Evolutionary conservation across 1,140 invertebrate genomes (phyloP).

Genomic region (Apis cerana): DNA sequence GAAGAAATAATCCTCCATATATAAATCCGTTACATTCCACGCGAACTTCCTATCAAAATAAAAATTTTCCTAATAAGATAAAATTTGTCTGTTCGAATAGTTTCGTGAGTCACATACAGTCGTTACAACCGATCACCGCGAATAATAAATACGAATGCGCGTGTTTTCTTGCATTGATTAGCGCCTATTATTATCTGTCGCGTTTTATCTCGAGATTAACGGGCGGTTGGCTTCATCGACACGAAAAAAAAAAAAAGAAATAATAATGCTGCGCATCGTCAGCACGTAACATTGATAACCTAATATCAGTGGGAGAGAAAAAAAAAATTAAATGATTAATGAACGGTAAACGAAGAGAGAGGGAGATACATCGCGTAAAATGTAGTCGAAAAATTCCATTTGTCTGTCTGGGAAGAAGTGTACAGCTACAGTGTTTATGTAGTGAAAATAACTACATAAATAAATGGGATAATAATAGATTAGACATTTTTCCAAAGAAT

Average conservation of each 20-base stretch:
- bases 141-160: not conserved
- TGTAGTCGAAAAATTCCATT: no score
- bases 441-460: no score
- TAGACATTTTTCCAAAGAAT: no score
- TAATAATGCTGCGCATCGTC: not conserved
- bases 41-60: no score
- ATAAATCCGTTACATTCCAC: no score
- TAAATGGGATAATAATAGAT: no score
- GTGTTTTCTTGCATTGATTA: constrained; percentile 13
- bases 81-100: no score
- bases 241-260: no score
- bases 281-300: constrained; percentile 5
- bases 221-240: not conserved
- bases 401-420: no score
- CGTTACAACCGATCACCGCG: not conserved
- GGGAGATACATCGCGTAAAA: not conserved
- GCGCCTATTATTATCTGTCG: not conserved
- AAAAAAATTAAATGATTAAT: not conserved
- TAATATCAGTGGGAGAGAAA: not conserved
- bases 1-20: no score
- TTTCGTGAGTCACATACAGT: not conserved
- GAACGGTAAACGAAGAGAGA: not conserved
- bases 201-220: constrained; percentile 22
- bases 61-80: no score
- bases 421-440: no score